Percentiles rank a stretch among this genome's conserved stretches.
These are phyloP conservation scores for Bubo bubo DNA, from an alignment of 2,113 vertebrate species.

Conservation along the genomic window DNA sequence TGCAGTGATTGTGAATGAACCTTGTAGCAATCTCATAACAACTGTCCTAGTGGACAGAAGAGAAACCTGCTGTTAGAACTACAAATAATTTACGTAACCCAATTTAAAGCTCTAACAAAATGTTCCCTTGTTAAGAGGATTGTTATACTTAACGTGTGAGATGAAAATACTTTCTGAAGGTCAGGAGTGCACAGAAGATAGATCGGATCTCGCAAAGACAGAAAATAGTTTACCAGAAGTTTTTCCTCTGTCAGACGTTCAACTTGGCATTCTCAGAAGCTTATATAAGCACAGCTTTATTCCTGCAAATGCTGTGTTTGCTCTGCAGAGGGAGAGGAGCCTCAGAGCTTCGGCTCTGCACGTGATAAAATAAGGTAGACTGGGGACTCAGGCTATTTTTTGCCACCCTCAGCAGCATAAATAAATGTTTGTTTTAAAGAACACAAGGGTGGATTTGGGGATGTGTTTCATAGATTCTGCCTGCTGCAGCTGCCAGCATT, in stretches of 20 bases:
- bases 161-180: slow-evolving; percentile 60
- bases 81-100: slow-evolving; percentile 70
- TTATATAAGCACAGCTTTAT: slow-evolving; percentile 38
- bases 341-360: background rate
- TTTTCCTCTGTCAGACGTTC: slow-evolving; percentile 3
- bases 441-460: background rate
- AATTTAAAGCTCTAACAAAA: slow-evolving; percentile 72
- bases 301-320: background rate
- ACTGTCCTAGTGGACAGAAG: slow-evolving; percentile 35
- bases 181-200: slow-evolving; percentile 48
- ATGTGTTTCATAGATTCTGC: background rate
- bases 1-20: slow-evolving; percentile 36
- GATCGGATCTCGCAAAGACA: slow-evolving; percentile 40
- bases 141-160: slow-evolving; percentile 63
- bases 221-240: slow-evolving; percentile 20
- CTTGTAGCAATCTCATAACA: slow-evolving; percentile 31
- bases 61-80: slow-evolving; percentile 57
- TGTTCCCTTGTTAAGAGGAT: slow-evolving; percentile 72
- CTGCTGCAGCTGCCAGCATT: background rate
- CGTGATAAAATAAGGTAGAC: background rate
- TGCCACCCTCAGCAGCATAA: background rate
- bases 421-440: background rate
- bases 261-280: slow-evolving; percentile 2
- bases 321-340: slow-evolving; percentile 32
- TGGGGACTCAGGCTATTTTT: background rate